Evolutionary conservation across 2,888 invertebrate species (phyloP), one percentile per base, ranked within the genome.

Genomic region (Podotricha telesiphe): DNA sequence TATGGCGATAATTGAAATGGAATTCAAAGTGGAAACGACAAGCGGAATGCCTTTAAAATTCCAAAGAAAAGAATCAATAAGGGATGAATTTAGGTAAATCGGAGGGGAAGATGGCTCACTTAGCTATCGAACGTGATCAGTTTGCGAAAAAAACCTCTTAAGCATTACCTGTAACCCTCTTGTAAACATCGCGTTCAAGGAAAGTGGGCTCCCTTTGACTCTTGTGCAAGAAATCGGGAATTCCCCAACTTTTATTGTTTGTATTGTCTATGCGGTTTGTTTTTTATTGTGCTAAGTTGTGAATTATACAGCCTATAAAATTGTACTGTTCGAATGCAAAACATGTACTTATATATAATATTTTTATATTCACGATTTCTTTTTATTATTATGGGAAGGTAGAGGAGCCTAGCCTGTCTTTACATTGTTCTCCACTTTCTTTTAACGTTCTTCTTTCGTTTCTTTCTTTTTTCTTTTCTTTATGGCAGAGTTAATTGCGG

Each of bases 51-150:
- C 66, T 75, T 74, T 65, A 69, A 75, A 67, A 67, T 70, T 68
- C 65, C 67, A 73, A 73, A 72, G 72, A 78, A 77, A 77, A 75
- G 85, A 87, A 89, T 88, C 88, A 89, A 89, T 90, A 87, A 85
- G 79, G 76, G 80, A 84, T 85, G 83, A 84, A 86, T 84, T 80
- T 80, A 84, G 83, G 83, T 78, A 86, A 89, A 88, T 86, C 84
- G 84, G 76, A 75, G 77, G 81, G 82, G 86, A 87, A 88, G 89
- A 92, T 85, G 86, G 88, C 89, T 91, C 91, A 91, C 91, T 93
- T 91, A 91, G 84, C 82, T 84, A 83, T 84, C 83, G 88, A 84
- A 93, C 93, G 93, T 93, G 93, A 93, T 93, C 93, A 84, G 92
- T 88, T 89, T 92, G 87, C 86, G 84, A 89, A 84, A 91, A 90